Conservation (phyloP, 2,888 invertebrate species). For the Leptothorax acervorum region DNA sequence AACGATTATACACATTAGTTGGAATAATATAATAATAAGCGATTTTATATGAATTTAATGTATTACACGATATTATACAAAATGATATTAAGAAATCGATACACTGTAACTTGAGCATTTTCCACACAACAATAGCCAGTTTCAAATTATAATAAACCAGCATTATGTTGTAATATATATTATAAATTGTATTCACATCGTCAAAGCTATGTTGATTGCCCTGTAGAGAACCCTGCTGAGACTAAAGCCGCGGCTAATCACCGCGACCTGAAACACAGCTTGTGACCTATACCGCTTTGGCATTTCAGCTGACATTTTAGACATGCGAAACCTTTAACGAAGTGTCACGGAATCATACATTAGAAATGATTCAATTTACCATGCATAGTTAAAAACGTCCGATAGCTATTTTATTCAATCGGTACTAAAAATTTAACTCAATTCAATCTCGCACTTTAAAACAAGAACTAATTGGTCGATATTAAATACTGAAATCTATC, state of each 20-base stretch:
- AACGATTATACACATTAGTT: neutral
- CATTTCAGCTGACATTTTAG: conserved; percentile 65
- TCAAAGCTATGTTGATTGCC: conserved; percentile 7
- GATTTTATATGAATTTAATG: neutral
- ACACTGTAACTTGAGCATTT: neutral
- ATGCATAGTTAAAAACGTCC: neutral
- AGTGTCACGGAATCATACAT: neutral
- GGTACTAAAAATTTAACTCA: neutral
- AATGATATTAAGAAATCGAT: neutral
- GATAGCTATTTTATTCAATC: neutral
- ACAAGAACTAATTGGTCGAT: neutral
- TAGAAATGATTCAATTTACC: neutral
- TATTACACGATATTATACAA: neutral
- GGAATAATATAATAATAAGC: neutral
- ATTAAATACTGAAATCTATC: too few species aligned
- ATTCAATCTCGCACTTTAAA: neutral
- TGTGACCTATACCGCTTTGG: conserved; percentile 22
- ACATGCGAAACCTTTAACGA: conserved; percentile 19
- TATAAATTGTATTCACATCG: conserved; percentile 12
- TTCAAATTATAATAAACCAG: neutral
- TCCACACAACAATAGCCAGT: neutral
- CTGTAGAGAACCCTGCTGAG: neutral
- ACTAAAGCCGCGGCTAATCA: conserved; percentile 34
- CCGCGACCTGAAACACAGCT: conserved; percentile 43
- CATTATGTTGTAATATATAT: neutral